Evolutionary conservation across 2,797 vertebrate species (phyloP).

Genomic region (Pseudochirops cupreus): DNA sequence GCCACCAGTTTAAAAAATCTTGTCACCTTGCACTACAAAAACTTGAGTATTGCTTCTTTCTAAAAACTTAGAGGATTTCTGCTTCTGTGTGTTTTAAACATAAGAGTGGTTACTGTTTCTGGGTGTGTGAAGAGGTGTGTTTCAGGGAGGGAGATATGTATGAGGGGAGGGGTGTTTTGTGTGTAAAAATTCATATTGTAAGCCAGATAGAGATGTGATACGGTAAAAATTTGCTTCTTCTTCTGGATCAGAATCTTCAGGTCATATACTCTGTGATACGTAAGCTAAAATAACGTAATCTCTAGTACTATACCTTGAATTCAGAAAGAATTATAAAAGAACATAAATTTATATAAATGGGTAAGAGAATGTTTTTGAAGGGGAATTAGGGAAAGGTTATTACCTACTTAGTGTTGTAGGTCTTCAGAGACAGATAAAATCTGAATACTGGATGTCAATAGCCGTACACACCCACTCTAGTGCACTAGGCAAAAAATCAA

Average conservation of each 20-base stretch:
- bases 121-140: background rate
- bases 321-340: slow-evolving; percentile 16
- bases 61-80: background rate
- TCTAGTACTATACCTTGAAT: background rate
- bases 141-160: background rate
- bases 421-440: background rate
- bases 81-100: background rate
- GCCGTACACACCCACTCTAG: background rate
- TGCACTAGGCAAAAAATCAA: background rate
- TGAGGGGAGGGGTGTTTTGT: background rate
- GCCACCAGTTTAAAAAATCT: background rate
- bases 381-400: background rate
- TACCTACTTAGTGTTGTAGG: background rate
- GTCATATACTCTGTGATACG: background rate
- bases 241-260: background rate
- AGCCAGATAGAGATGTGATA: background rate
- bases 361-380: background rate
- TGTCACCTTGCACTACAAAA: background rate
- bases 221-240: background rate
- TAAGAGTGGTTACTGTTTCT: background rate
- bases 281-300: background rate
- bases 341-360: background rate
- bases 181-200: background rate
- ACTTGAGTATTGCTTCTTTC: background rate
- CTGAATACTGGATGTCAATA: background rate